Conservation (phyloP, 2,113 vertebrate species). For the Spermophilus dauricus region DNA sequence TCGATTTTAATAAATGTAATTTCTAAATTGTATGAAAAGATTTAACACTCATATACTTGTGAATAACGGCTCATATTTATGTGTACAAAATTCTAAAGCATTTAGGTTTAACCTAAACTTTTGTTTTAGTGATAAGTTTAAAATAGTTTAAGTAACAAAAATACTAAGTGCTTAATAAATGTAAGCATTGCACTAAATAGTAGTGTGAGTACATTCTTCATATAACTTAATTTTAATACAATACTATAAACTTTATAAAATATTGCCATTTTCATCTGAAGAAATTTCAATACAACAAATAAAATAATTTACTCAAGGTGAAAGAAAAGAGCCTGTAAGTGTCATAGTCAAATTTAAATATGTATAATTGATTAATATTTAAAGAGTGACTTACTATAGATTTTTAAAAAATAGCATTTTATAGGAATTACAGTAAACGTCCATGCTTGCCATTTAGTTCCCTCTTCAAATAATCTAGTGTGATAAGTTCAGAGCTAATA, state of each 20-base stretch:
- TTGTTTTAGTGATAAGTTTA: constrained; percentile 2
- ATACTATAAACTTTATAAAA: background rate
- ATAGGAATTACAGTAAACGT: background rate
- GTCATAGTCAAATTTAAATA: background rate
- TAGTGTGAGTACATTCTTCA: background rate
- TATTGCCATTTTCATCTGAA: background rate
- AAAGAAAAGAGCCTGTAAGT: background rate
- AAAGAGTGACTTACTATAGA: background rate
- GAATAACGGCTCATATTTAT: background rate
- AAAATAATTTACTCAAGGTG: background rate
- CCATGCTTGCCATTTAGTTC: background rate
- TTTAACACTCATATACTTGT: background rate
- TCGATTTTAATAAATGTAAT: background rate
- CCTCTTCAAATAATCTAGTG: constrained; percentile 8
- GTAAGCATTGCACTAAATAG: background rate
- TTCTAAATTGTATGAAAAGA: background rate
- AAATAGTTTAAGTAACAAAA: background rate
- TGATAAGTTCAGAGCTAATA: constrained; percentile 32
- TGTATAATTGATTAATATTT: background rate
- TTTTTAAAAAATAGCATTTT: background rate
- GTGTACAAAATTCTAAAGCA: background rate
- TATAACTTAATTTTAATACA: background rate
- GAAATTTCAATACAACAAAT: background rate
- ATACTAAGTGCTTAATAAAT: background rate
- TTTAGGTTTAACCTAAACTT: constrained; percentile 15